Evolutionary conservation across 2,888 invertebrate genomes (phyloP), one percentile per base, ranked within the genome.

Genomic region (Hemaris fuciformis): DNA sequence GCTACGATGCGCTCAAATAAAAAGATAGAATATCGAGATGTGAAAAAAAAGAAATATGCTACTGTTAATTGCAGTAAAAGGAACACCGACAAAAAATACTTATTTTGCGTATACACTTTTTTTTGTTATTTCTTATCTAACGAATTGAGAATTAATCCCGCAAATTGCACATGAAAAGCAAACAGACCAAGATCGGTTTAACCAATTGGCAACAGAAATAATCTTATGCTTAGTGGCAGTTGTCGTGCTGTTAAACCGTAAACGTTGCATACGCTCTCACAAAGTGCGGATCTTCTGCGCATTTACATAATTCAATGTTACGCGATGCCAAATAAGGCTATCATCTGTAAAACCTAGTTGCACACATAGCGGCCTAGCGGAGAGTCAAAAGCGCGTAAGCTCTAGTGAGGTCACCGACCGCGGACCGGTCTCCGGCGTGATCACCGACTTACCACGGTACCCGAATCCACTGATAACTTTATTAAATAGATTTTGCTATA

Each of bases 391-490:
- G 76, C 73, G 74, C 76, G 81, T 74, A 75, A 74, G 73, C 72
- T 81, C 81, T 81, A 81, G 78, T 73, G 76, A 75, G 88, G 85
- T 86, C 84, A 74, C 56, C 77, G 85, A 83, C 88, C 89, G 74
- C 72, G 71, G 84, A 89, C 89, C 89, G 89, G 89, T 89, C 85
- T 69, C 79, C 75, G 80, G 81, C 81, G 77, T 75, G 82, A 80
- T 78, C 78, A 66, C 72, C 73, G 77, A 73, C 80, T 79, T 73
- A 76, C 75, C 77, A 77, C 79, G 72, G 73, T 53, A 53, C 72
- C 75, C 80, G 75, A 77, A 73, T 74, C 75, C 73, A 78, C 76
- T 79, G 80, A 80, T 77, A 79, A 75, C 72, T 71, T 66, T 68
- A 77, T 69, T 73, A 69, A 72, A 67, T 72, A 71, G 69, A 78